Percentiles rank a stretch among this genome's conserved stretches.
Conservation (phyloP, 2,113 vertebrate genomes). For the Zingel zingel region DNA sequence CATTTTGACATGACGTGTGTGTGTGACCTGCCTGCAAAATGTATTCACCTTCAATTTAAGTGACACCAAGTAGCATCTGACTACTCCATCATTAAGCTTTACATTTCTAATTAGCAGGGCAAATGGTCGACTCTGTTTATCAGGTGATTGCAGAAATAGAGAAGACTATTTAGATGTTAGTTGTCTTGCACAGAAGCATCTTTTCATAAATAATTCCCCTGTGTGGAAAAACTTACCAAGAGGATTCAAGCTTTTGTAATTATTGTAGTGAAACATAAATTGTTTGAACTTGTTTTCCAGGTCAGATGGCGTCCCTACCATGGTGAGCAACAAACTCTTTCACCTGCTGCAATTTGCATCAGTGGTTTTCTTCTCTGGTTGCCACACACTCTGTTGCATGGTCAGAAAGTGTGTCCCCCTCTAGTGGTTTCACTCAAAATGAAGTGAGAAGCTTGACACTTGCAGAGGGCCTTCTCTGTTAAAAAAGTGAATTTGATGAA, state of each 20-base stretch:
- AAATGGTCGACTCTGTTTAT: neutral
- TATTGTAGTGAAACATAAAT: neutral
- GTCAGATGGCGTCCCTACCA: constrained; percentile 14
- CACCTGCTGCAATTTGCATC: constrained; percentile 56
- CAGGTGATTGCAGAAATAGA: neutral
- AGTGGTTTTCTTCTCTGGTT: constrained; percentile 28
- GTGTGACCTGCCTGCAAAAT: neutral
- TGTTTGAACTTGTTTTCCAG: constrained; percentile 10
- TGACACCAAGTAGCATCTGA: neutral
- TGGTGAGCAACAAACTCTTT: constrained; percentile 7
- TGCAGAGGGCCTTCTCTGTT: neutral
- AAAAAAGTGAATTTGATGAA: neutral
- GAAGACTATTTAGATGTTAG: neutral
- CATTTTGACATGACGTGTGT: neutral
- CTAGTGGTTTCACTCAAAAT: constrained; percentile 65
- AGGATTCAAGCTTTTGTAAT: neutral
- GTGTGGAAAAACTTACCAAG: constrained; percentile 49
- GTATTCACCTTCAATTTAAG: neutral
- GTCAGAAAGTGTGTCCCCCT: constrained; percentile 52
- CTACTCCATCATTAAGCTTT: neutral
- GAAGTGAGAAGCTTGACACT: neutral
- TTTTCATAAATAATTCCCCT: neutral
- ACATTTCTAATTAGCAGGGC: neutral
- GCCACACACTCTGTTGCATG: neutral
- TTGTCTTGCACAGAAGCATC: neutral